Conservation (phyloP, 2,113 vertebrate genomes). For the Butorides virescens region DNA sequence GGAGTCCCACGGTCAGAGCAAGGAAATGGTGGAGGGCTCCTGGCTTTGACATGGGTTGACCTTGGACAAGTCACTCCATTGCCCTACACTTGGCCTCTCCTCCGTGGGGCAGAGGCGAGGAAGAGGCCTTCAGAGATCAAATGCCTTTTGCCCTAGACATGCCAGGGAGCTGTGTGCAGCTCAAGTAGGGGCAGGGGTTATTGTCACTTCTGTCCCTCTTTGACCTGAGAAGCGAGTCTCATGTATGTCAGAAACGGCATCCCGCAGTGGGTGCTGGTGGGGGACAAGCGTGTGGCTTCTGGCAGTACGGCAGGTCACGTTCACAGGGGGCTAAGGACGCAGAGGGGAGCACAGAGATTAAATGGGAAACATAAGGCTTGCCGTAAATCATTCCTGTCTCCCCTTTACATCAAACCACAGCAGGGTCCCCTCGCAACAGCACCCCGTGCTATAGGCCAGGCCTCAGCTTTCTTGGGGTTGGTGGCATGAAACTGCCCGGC, state of each 20-base stretch:
- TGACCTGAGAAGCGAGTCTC: not conserved
- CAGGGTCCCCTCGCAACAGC: not conserved
- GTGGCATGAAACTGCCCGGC: not conserved
- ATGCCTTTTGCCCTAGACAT: not conserved
- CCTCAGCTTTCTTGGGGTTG: not conserved
- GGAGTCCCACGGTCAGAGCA: conserved; percentile 5
- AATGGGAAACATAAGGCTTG: not conserved
- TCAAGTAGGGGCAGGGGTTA: not conserved
- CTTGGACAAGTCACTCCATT: not conserved
- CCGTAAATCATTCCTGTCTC: fast-evolving
- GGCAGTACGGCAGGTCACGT: fast-evolving
- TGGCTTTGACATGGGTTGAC: not conserved
- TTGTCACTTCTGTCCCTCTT: not conserved
- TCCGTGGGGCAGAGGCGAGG: not conserved
- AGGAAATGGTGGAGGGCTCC: conserved; percentile 8
- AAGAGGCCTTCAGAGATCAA: not conserved
- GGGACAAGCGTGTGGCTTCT: fast-evolving
- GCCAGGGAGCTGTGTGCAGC: not conserved
- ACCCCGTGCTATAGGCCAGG: not conserved
- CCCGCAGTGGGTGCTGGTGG: not conserved
- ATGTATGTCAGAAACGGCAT: not conserved
- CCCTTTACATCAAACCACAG: not conserved
- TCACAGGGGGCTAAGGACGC: not conserved
- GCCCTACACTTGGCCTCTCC: not conserved
- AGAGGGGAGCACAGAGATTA: not conserved